Base-by-base conservation (phyloP, 2,797 vertebrate genomes). In the Lophius americanus region DNA sequence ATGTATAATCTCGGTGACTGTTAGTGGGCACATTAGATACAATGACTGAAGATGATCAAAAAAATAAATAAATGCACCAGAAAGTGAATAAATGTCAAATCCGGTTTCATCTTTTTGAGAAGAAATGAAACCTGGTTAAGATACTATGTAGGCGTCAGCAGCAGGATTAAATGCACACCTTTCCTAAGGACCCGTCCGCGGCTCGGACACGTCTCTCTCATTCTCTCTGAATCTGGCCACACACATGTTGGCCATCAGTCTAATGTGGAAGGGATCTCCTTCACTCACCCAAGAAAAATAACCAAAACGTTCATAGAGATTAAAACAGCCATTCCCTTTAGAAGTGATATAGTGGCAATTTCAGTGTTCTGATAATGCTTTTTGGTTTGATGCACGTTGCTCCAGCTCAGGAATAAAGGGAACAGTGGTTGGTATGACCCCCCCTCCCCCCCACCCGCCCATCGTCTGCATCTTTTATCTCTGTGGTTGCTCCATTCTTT, bases 381-480 rank as follows among this genome's bases (percentile, higher is more conserved):
- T 94, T 94, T 93, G 93, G 93, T 93, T 93, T 91, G 89, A 91
- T 88, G 89, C 89, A 88, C 83, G 54, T 90, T 79, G 85, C 85
- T 91, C 90, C 90, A 87, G 89, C 84, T 86, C 82, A 85, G 83
- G 76, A 83, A 88, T 90, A 90, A 91, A 92, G 88, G 91, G 88
- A 89, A 92, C 90, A 91, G 91, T 91, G 90, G 83, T 91, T 92
- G 84, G 86, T 89, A 83, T 88, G 70, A 79, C 82, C 82, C 47
- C 42, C 38, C 33, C 44, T 41, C 39, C 43, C 44, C 41, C 32
- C 43, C 38, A 38, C 46, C 43, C 43, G 64, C 72, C 58, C 52
- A 74, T 75, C 44, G 10, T 81, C 80, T 66, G 73, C 69, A 66
- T 87, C 77, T 71, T 68, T 79, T 77, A 79, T 79, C 69, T 77